Evolutionary conservation across 1,140 invertebrate species (phyloP), one percentile per base, ranked within the genome.

Genomic region (Drosophila neocordata): DNA sequence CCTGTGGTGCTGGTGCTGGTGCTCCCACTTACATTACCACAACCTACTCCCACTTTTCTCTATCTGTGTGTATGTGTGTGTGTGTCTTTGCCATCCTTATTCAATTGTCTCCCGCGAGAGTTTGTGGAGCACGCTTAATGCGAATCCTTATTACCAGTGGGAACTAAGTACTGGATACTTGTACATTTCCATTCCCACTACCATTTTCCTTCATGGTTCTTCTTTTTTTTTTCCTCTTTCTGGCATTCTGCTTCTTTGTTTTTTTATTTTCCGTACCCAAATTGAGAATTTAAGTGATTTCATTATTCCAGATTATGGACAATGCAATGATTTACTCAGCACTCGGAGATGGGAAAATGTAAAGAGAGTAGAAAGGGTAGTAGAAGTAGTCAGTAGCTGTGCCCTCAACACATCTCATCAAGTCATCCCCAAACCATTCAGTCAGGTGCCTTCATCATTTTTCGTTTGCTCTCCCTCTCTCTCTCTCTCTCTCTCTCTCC

Each of bases 281-380:
- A 89, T 88, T 89, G 84, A 72, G 80, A 88, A 88, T 74, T 88
- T 88, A 84, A 88, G 85, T 89, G 84, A 89, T 88, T 89, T 88
- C 84, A 89, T 88, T 88, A 88, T 88, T 80, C 73, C 77, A 80
- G 84, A 88, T 88, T 88, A 88, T 89, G 80, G 75, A 84, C 79
- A 84, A 88, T 88, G 83, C 77, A 79, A 88, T 83, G 82, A 87
- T 87, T 87, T 87, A 82, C 82, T 81, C 76, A 68, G 79, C 70
- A 48, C 41, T 48, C 41, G 9, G 41, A 20, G 41, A 48, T 44
- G 41, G 41, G 41, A 44, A 44, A 44, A 44, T 44, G 41, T 44
- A 13, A 18, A 44, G 8, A 44, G 8, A 44, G 8, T 12, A 48
- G 41, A 48, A 48, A 48, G 41, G 41, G 15, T 48, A 48, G 15